These are phyloP conservation scores for Perca schrenkii DNA, from an alignment of 2,113 vertebrate species.

Conservation along the genomic window DNA sequence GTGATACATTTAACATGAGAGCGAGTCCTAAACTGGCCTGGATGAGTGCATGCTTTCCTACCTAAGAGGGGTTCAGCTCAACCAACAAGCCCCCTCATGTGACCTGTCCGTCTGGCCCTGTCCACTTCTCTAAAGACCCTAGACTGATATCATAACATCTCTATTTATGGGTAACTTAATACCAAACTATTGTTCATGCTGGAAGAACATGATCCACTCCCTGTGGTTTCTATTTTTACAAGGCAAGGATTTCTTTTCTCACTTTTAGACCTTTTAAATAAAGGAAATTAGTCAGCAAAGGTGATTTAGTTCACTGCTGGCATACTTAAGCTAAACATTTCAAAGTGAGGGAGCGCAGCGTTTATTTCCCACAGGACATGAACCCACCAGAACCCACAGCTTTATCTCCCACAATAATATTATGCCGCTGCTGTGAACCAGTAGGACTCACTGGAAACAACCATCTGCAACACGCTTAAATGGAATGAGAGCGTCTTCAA, in stretches of 20 bases:
- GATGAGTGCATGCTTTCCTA: too few relatives aligned
- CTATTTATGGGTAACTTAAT: too few relatives aligned
- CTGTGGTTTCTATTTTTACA: not conserved
- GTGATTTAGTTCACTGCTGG: not conserved
- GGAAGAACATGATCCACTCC: not conserved
- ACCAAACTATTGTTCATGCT: too few relatives aligned
- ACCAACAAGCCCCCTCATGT: too few relatives aligned
- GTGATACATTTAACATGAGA: too few relatives aligned
- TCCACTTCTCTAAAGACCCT: too few relatives aligned
- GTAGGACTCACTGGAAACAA: not conserved
- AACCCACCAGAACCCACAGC: not conserved
- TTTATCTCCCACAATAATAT: slow-evolving; percentile 34
- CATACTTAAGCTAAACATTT: slow-evolving; percentile 3
- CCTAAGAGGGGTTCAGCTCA: too few relatives aligned
- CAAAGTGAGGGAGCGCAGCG: not conserved
- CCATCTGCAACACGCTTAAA: not conserved
- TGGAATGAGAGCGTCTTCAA: not conserved
- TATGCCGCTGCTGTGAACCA: not conserved
- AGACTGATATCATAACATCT: too few relatives aligned
- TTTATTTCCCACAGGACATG: slow-evolving; percentile 36
- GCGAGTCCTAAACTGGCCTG: too few relatives aligned
- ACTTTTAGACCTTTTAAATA: slow-evolving; percentile 15
- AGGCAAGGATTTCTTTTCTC: not conserved
- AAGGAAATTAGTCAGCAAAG: not conserved
- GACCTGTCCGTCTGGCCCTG: too few relatives aligned